Base-by-base conservation (phyloP, 2,888 invertebrate genomes). In the Toxonevra muliebris region DNA sequence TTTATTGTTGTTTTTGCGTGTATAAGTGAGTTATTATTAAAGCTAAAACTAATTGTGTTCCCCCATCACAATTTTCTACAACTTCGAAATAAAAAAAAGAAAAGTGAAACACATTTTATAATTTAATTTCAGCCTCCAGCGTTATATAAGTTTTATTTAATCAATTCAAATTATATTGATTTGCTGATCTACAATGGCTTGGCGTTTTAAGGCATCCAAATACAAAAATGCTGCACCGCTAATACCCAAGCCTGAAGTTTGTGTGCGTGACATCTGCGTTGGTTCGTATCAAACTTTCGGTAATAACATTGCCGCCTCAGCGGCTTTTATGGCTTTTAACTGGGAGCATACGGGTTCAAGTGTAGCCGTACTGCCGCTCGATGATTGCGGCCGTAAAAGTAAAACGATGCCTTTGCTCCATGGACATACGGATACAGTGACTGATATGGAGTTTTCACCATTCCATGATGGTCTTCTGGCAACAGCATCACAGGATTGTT, bases 221-320 rank as follows among this genome's bases (percentile, higher is more conserved):
- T 98, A 95, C 87, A 98, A 97, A 90, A 98, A 98, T 92, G 96
- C 97, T 73, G 93, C 95, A 76, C 96, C 97, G 54, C 96, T 96
- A 81, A 92, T 96, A 80, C 96, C 97, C 50, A 97, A 97, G 84
- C 95, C 96, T 69, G 97, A 97, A 88, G 93, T 93, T 84, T 91
- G 87, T 74, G 90, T 94, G 75, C 90, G 94, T 75, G 97, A 97
- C 84, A 90, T 98, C 76, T 92, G 92, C 79, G 94, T 97, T 69
- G 96, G 96, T 41, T 95, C 94, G 43, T 94, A 97, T 85, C 95
- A 95, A 83, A 96, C 96, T 17, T 96, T 94, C 87, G 96, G 97
- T 69, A 97, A 97, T 85, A 97, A 96, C 85, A 96, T 98, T 80
- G 91, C 95, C 79, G 93, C 96, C 30, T 96, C 96, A 9, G 94